phyloP scores from a whole-genome alignment of 2,888 invertebrate species.

The Cacoxenus indagator region DNA sequence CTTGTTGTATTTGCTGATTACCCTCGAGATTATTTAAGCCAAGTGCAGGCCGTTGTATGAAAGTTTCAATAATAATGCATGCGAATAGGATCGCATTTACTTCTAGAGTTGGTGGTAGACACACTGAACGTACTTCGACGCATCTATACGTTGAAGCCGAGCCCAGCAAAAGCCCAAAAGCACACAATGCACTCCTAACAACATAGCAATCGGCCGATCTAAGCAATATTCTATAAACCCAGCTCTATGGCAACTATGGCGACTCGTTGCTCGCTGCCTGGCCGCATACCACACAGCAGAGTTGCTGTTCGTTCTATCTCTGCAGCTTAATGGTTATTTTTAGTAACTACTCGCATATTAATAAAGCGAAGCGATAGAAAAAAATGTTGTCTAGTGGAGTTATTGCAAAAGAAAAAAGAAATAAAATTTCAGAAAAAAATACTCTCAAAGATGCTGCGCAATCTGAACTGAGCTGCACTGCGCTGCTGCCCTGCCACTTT shows the following conservation, averaged over 20 bases:
- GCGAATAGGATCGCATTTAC: neutral
- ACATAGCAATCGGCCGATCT: neutral
- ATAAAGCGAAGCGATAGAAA: too few species aligned
- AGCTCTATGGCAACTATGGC: too few species aligned
- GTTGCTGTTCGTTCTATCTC: neutral
- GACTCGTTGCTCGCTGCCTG: neutral
- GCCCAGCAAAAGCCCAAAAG: neutral
- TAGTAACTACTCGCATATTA: constrained; percentile 6
- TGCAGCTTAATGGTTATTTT: constrained; percentile 6
- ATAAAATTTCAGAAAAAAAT: neutral
- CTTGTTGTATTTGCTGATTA: constrained; percentile 4
- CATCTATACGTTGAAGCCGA: too few species aligned
- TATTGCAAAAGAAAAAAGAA: neutral
- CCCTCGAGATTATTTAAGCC: constrained; percentile 5
- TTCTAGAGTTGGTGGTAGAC: neutral
- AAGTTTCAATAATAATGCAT: neutral
- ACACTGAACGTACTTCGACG: too few species aligned
- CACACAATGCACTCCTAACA: neutral
- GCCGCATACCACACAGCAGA: neutral
- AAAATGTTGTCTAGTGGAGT: too few species aligned
- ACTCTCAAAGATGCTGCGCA: neutral
- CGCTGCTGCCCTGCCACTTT: neutral
- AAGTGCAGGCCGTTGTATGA: neutral
- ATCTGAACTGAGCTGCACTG: neutral
- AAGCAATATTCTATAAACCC: neutral